A percentile compares a stretch with the other conserved stretches of the same genome.
phyloP scores from a whole-genome alignment of 2,113 vertebrate species.

The Myocastor coypus region DNA sequence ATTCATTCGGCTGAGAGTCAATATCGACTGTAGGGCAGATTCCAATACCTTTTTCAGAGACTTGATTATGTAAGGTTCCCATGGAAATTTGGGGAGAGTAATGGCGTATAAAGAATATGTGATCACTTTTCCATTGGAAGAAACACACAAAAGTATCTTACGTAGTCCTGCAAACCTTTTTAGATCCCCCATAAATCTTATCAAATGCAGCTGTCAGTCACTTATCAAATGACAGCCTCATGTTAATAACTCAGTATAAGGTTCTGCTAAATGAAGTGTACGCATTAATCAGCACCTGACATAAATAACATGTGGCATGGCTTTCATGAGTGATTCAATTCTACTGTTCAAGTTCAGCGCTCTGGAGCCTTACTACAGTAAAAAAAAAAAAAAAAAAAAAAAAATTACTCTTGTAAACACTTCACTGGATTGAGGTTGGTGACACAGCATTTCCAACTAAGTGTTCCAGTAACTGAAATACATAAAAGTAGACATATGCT shows the following conservation, averaged over 20 bases:
- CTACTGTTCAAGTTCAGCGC: constrained; percentile 58
- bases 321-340: constrained; percentile 48
- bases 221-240: constrained; percentile 59
- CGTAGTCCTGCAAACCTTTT: background rate
- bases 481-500: background rate
- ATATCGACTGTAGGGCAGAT: background rate
- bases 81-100: background rate
- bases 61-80: background rate
- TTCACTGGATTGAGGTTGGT: constrained; percentile 7
- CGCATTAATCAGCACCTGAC: constrained; percentile 68
- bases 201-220: constrained; percentile 11
- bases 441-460: constrained; percentile 16
- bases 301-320: constrained; percentile 63
- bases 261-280: constrained; percentile 60
- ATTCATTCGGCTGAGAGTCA: background rate
- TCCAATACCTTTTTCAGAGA: background rate
- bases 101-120: background rate
- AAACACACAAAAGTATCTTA: background rate
- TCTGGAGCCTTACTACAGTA: constrained; percentile 37
- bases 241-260: constrained; percentile 67
- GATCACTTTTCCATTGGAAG: constrained; percentile 4
- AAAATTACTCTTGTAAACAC: constrained; percentile 61
- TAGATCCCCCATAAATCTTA: constrained; percentile 41
- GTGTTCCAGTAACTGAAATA: background rate
- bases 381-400: constrained; percentile 63